Evolutionary conservation across 2,113 vertebrate genomes (phyloP).

Genomic region (Tachuris rubrigastra): DNA sequence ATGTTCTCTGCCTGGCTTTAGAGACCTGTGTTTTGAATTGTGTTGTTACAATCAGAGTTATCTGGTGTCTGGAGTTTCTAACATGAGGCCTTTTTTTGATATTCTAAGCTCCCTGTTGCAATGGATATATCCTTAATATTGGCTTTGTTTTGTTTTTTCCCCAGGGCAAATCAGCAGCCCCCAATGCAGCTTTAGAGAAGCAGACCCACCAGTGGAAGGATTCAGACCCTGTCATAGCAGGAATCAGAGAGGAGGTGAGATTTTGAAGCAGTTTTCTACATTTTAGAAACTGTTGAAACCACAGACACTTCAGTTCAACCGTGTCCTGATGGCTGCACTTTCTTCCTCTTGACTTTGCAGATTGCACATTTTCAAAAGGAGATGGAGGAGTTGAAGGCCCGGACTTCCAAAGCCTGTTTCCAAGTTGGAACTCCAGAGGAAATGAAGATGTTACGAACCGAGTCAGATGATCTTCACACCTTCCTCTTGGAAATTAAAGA

Average conservation of each 20-base stretch:
- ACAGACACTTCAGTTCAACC: background rate
- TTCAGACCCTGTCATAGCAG: conserved; percentile 87
- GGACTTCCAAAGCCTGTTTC: conserved; percentile 82
- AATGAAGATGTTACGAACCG: conserved; percentile 84
- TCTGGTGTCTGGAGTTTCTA: background rate
- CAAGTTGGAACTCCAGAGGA: conserved; percentile 85
- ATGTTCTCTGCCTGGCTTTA: background rate
- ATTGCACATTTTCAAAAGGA: conserved; percentile 96
- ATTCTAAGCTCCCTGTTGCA: background rate
- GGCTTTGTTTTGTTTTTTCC: background rate
- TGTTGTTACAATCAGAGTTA: background rate
- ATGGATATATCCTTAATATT: background rate
- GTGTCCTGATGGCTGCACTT: background rate
- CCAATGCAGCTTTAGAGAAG: conserved; percentile 75
- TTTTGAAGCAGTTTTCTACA: background rate
- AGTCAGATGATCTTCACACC: conserved; percentile 82
- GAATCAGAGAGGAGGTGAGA: conserved; percentile 92
- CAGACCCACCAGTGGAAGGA: conserved; percentile 85
- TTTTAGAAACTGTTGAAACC: background rate
- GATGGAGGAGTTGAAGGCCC: conserved; percentile 87
- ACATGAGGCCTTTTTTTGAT: background rate
- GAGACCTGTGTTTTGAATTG: background rate
- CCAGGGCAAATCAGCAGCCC: conserved; percentile 61
- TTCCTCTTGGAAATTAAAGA: conserved; percentile 94
- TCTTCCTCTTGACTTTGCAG: conserved; percentile 54